A percentile compares a stretch with the other conserved stretches of the same genome.
Evolutionary conservation across 2,113 vertebrate genomes (phyloP).

Genomic region (Esox niger): DNA sequence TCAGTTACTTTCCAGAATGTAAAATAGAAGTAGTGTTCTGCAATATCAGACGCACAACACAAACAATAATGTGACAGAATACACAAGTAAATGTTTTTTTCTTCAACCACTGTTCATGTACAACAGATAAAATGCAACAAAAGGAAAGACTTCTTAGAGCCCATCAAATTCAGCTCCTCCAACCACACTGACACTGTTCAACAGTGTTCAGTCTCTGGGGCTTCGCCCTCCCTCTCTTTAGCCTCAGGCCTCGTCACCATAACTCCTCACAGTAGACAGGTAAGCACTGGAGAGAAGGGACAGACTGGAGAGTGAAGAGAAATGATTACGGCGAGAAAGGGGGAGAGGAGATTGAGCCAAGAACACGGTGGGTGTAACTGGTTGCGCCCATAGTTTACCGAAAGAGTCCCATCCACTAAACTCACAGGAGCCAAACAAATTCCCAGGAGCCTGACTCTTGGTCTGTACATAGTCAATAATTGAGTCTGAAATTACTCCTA

Average conservation of each 20-base stretch:
- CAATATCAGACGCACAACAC: not conserved
- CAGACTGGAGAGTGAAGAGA: not conserved
- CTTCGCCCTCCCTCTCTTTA: not conserved
- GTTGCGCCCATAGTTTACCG: too few species aligned
- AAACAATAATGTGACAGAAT: not conserved
- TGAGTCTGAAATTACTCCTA: too few species aligned
- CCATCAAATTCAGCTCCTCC: not conserved
- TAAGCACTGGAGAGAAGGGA: not conserved
- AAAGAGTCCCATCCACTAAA: too few species aligned
- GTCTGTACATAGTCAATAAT: too few species aligned
- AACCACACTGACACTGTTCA: not conserved
- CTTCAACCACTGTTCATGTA: not conserved
- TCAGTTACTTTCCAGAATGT: too few species aligned
- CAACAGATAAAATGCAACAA: too few species aligned
- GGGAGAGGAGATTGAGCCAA: not conserved
- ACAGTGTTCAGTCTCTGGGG: not conserved
- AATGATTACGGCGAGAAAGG: not conserved
- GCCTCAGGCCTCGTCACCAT: not conserved
- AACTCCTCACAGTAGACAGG: not conserved
- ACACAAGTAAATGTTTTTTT: not conserved
- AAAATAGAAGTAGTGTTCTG: not conserved
- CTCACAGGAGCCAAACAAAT: too few species aligned
- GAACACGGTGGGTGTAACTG: not conserved
- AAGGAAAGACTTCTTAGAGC: not conserved
- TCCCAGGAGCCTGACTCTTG: too few species aligned